Conservation (phyloP, 37 sponge, comb jelly and placozoan species). For the Diacarnus erythraeanus region DNA sequence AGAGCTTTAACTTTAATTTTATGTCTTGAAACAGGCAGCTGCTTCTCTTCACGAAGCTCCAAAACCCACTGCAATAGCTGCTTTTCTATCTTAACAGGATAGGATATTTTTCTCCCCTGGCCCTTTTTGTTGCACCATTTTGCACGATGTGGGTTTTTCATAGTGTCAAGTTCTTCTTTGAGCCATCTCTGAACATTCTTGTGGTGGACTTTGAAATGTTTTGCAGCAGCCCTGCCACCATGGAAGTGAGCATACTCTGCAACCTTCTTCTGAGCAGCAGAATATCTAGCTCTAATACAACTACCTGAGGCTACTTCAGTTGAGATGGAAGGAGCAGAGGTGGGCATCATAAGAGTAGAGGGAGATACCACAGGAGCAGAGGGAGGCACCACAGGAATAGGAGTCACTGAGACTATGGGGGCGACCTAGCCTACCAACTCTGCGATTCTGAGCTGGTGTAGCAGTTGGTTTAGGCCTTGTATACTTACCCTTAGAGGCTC, state of each 20-base stretch:
- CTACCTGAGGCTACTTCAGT: too few relatives aligned
- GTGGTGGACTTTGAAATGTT: background rate
- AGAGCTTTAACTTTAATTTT: background rate
- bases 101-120: too few relatives aligned
- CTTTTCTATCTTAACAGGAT: background rate
- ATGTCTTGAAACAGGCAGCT: too few relatives aligned
- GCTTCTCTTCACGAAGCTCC: background rate
- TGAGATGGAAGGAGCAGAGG: background rate
- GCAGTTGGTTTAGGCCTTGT: too few relatives aligned
- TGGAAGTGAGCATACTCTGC: constrained; percentile 10
- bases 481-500: too few relatives aligned
- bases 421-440: background rate
- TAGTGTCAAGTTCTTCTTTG: background rate
- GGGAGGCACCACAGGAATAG: background rate
- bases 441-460: background rate
- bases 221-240: constrained; percentile 5
- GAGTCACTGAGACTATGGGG: background rate
- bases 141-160: background rate
- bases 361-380: background rate
- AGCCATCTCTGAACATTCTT: constrained; percentile 13
- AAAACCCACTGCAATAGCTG: background rate
- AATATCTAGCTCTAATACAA: background rate
- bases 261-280: constrained; percentile 3
- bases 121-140: background rate
- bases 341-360: background rate